Evolutionary conservation across 1,140 invertebrate genomes (phyloP).

Genomic region (Patella vulgata): DNA sequence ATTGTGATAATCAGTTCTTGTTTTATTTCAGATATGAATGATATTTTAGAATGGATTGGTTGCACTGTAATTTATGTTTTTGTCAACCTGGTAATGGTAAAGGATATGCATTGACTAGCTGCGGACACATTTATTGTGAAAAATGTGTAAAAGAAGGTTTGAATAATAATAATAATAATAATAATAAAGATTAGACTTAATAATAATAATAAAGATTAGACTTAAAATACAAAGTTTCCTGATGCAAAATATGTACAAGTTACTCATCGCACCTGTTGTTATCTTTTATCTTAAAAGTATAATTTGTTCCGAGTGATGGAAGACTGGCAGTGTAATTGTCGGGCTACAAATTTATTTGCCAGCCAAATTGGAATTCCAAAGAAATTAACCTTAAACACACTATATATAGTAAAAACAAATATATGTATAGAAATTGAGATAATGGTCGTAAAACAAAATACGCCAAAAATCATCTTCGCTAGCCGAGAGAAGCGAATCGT

Average conservation of each 20-base stretch:
- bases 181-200: not conserved
- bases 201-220: not conserved
- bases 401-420: too few species aligned
- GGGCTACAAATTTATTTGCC: too few species aligned
- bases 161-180: not conserved
- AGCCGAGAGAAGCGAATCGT: too few species aligned
- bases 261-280: not conserved
- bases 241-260: not conserved
- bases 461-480: too few species aligned
- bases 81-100: conserved; percentile 46
- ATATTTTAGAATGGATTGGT: conserved; percentile 54
- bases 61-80: conserved; percentile 58
- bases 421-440: too few species aligned
- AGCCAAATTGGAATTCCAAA: too few species aligned
- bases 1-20: too few species aligned
- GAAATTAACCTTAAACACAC: too few species aligned
- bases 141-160: conserved; percentile 45
- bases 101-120: conserved; percentile 49
- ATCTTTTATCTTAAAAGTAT: not conserved
- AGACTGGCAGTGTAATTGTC: too few species aligned
- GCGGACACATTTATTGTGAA: conserved; percentile 58
- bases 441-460: too few species aligned
- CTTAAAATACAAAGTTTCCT: not conserved
- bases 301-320: too few species aligned
- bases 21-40: too few species aligned